phyloP scores from a whole-genome alignment of 1,140 invertebrate genomes.

The Drosophila sulfurigaster region DNA sequence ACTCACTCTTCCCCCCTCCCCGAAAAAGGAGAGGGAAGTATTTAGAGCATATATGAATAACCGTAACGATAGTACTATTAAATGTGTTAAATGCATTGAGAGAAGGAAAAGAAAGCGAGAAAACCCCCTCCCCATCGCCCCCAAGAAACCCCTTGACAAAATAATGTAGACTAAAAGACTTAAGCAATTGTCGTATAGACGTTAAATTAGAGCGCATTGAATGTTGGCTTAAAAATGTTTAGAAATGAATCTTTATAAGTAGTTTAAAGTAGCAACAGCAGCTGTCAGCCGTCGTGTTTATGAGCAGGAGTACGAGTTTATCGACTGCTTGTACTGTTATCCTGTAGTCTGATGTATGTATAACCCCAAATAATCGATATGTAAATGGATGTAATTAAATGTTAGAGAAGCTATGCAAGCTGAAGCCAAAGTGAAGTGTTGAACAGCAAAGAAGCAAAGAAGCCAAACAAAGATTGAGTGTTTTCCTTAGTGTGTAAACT shows the following conservation, averaged over 20 bases:
- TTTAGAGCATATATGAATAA: conserved; percentile 26
- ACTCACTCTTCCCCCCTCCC: not conserved
- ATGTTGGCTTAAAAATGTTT: conserved; percentile 77
- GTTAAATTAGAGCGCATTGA: conserved; percentile 84
- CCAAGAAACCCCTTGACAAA: conserved; percentile 22
- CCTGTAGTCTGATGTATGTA: conserved; percentile 65
- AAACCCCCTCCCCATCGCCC: not conserved
- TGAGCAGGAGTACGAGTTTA: conserved; percentile 45
- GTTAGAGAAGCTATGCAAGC: conserved; percentile 21
- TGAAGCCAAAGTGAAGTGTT: conserved; percentile 1
- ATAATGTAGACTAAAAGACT: conserved; percentile 84
- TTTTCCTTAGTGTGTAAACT: conserved; percentile 26
- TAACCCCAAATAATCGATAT: conserved; percentile 43
- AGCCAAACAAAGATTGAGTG: conserved; percentile 27
- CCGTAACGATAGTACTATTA: conserved; percentile 29
- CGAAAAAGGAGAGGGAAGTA: not conserved
- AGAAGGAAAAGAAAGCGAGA: conserved; percentile 17
- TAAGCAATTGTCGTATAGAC: conserved; percentile 85
- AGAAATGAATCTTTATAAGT: conserved; percentile 57
- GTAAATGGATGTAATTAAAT: conserved; percentile 29
- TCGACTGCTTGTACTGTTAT: conserved; percentile 46
- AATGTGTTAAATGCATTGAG: conserved; percentile 46
- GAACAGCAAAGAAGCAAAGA: no score
- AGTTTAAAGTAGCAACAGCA: conserved; percentile 36
- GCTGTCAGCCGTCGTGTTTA: conserved; percentile 10